Conservation (phyloP, 1,140 invertebrate genomes). For the Aphis gossypii region DNA sequence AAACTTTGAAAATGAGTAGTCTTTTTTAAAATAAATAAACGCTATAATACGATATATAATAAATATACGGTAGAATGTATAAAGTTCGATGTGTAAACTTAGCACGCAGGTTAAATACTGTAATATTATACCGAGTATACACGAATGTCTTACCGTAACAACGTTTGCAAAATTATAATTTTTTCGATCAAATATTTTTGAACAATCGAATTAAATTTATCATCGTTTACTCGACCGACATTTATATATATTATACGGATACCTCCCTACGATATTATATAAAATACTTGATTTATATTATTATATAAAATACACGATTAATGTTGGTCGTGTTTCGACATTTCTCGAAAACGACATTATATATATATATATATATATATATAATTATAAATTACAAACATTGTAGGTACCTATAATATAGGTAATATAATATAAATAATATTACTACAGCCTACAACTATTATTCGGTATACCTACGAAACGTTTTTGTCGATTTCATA, state of each 20-base stretch:
- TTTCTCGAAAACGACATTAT: not conserved
- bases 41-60: too few relatives aligned
- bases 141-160: not conserved
- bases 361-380: too few relatives aligned
- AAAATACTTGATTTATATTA: not conserved
- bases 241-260: not conserved
- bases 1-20: not conserved
- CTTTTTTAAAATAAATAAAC: not conserved
- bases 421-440: not conserved
- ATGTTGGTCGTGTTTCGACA: not conserved
- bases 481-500: not conserved
- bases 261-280: not conserved
- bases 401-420: not conserved
- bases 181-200: not conserved
- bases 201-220: slow-evolving; percentile 1
- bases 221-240: not conserved
- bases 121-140: not conserved
- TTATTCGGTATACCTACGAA: not conserved
- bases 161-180: not conserved
- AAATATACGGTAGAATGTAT: not conserved
- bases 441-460: not conserved
- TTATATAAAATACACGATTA: slow-evolving; percentile 11
- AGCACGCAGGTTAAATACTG: not conserved
- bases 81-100: not conserved
- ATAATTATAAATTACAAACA: not conserved